Base-by-base conservation (phyloP, 1,140 invertebrate genomes). In the Cheumatopsyche charites region DNA sequence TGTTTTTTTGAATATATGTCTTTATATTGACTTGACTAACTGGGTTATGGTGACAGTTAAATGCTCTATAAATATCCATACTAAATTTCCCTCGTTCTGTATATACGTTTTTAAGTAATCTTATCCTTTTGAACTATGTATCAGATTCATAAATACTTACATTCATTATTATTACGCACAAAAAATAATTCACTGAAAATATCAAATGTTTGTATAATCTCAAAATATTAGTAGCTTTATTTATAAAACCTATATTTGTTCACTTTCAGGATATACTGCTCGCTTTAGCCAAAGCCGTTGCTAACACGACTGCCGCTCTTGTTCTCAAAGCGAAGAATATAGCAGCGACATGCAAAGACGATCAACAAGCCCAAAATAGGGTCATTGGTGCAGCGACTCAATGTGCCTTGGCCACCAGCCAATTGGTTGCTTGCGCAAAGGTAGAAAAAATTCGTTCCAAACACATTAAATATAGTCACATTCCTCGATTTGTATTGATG, bases 351-450 rank as follows among this genome's bases (percentile, higher is more conserved):
- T 96, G 95, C 78, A 87, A 89, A 9, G 88, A 90, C 75, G 90
- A 92, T 68, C 86, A 84, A 42, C 86, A 88, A 47, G 88, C 87
- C 0, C 90, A 93, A 78, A 97, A 98, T 82, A 87, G 89, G 75
- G 95, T 99, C 1, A 98, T 99, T 75, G 91, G 91, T 9, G 93
- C 95, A 0, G 98, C 98, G 0, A 98, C 96, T 0, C 92, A 98
- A 81, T 98, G 96, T 82, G 98, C 98, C 0, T 84, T 99, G 25
- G 95, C 96, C 0, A 99, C 98, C 0, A 98, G 96, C 29, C 98
- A 99, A 80, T 85, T 99, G 0, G 97, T 99, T 0, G 96, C 98
- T 0, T 98, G 96, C 80, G 94, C 98, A 11, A 98, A 98, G 86
- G 92, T 91, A 81, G 78, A 74, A 36, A 55, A 47, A 6, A 3